Base-by-base conservation (phyloP, 30 jellyfish, hydroid and myxozoan species). In the Mastigias papua region DNA sequence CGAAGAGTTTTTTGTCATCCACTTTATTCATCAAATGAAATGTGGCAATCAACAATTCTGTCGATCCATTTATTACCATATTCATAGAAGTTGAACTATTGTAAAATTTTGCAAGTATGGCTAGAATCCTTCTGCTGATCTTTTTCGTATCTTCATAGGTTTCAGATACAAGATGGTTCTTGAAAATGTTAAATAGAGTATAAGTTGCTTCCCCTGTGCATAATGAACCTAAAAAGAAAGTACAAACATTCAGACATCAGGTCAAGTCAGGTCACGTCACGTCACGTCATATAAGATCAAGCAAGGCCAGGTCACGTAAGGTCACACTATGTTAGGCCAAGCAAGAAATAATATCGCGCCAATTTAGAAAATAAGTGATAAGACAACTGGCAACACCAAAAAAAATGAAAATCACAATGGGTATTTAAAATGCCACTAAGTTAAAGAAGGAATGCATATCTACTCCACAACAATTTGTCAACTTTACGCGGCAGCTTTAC, bases 21-120 rank as follows among this genome's bases (percentile, higher is more conserved):
- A 54, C 34, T 72, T 63, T 69, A 46, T 26, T 33, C 76, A 46
- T 57, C 7, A 28, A 37, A 11, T 83, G 92, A 75, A 83, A 83
- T 21, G 35, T 16, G 10, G 86, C 80, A 28, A 83, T n/a, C 80
- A 83, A 63, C 61, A 83, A n/a, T 20, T 83, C 92, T 34, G 49
- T 23, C 5, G 80, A 34, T 28, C 51, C 11, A 21, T 23, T 31
- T 50, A 86, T 73, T 28, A 83, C 17, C 48, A n/a, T 69, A 16
- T 69, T 61, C 58, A n/a, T 0, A 17, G 87, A 34, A 17, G 9
- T 1, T 42, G 63, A 57, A 29, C 31, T 51, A 23, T 37, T 54
- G 77, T 49, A 77, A 46, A 51, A 77, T 21, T 77, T 58, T 13
- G 66, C 76, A n/a, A 57, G 27, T 16, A 77, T 5, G 3, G 48